These are phyloP conservation scores for Epirrhoe alternata DNA, from an alignment of 2,888 invertebrate genomes.

Conservation along the genomic window DNA sequence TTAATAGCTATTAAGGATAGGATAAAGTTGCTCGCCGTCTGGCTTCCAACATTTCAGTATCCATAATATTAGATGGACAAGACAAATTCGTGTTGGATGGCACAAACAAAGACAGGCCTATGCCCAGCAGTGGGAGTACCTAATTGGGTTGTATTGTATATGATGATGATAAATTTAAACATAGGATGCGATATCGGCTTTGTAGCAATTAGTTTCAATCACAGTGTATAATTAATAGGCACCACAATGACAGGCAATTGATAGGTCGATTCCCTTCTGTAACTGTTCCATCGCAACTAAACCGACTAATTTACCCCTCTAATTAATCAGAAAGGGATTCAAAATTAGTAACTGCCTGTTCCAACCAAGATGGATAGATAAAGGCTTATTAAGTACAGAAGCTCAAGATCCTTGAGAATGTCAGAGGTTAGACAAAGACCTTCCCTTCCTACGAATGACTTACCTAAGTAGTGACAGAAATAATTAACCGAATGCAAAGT, in stretches of 20 bases:
- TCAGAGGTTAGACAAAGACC: background rate
- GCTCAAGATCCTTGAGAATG: background rate
- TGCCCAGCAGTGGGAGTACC: no score
- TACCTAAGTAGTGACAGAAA: background rate
- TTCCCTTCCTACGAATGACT: background rate
- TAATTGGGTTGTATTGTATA: background rate
- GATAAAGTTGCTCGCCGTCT: no score
- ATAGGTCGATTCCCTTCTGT: conserved; percentile 35
- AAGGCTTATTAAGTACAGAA: background rate
- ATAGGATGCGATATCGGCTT: conserved; percentile 20
- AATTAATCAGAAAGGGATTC: conserved; percentile 40
- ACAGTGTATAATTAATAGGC: conserved; percentile 39
- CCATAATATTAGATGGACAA: no score
- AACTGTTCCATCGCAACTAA: conserved; percentile 31
- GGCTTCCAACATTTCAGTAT: no score
- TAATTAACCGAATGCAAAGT: background rate
- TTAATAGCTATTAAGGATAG: no score
- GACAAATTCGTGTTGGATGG: conserved; percentile 27
- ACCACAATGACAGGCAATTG: conserved; percentile 39
- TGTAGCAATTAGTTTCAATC: conserved; percentile 41
- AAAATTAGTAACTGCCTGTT: conserved; percentile 37
- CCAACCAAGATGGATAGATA: conserved; percentile 14
- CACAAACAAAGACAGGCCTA: no score
- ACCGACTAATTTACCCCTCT: conserved; percentile 41
- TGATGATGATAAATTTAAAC: conserved; percentile 10